phyloP scores from a whole-genome alignment of 1,140 invertebrate genomes.

The Drosophila takahashii region DNA sequence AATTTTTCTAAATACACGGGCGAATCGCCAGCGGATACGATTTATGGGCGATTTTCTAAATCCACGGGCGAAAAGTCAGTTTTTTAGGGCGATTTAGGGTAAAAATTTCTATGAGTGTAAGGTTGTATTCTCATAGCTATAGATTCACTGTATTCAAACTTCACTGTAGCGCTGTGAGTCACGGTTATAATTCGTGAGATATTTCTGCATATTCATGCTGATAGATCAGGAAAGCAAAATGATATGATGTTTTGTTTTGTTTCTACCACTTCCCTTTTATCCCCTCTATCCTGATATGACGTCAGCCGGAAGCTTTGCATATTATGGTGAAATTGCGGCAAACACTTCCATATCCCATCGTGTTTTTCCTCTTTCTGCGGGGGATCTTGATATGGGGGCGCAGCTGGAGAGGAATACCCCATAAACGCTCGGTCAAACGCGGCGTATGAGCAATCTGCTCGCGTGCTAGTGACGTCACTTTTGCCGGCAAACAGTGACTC shows the following conservation, averaged over 20 bases:
- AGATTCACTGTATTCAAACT: too few relatives aligned
- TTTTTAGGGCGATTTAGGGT: too few relatives aligned
- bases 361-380: not conserved
- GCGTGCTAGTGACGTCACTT: conserved; percentile 31
- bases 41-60: too few relatives aligned
- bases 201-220: conserved; percentile 58
- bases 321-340: conserved; percentile 42
- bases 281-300: conserved; percentile 6
- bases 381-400: not conserved
- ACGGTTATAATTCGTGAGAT: conserved; percentile 43
- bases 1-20: too few relatives aligned
- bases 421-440: conserved; percentile 9
- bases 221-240: conserved; percentile 43
- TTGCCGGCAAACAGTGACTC: conserved; percentile 19
- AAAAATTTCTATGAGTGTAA: too few relatives aligned
- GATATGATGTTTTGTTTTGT: conserved; percentile 39
- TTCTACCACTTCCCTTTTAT: conserved; percentile 1
- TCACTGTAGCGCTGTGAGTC: conserved; percentile 34
- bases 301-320: conserved; percentile 31
- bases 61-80: too few relatives aligned
- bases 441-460: conserved; percentile 41
- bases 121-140: too few relatives aligned
- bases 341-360: not conserved
- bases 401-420: conserved; percentile 30
- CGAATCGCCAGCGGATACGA: too few relatives aligned